Evolutionary conservation across 2,888 invertebrate species (phyloP), one percentile per base, ranked within the genome.

Genomic region (Geophilus truncorum): DNA sequence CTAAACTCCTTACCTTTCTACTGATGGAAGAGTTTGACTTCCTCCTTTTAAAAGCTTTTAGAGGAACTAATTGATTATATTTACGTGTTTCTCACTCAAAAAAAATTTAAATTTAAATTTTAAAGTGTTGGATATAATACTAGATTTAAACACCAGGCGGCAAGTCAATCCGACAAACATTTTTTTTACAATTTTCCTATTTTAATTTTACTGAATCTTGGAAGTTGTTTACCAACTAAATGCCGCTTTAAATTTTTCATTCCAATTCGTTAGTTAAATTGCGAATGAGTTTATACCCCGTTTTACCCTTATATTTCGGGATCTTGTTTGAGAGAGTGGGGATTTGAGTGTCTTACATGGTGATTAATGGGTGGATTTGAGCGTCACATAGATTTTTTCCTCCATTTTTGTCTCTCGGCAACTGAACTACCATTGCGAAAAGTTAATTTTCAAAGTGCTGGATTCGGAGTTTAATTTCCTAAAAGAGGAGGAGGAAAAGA

Each of bases 201-300:
- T n/a, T n/a, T n/a, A n/a, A n/a, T n/a, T n/a, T n/a, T n/a, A n/a
- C n/a, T n/a, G n/a, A 23, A 62, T 21, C 5, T 62, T 62, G 57
- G 10, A 23, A 21, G n/a, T 5, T 23, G 6, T 23, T 0, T 62
- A n/a, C 23, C 7, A 62, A 23, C 1, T 23, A 62, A 23, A 21
- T 62, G 23, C 21, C 57, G 21, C 21, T 62, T 62, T 23, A 62
- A 21, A 10, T 62, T 62, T 23, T 62, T 18, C 15, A 23, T 62
- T 62, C 21, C 57, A 23, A n/a, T 62, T 62, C 57, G 57, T 62
- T 40, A 62, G 57, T 62, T 62, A 62, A 62, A 23, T 62, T 62
- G 57, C n/a, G 57, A 62, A 62, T 62, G 57, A 62, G 57, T 62
- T 62, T 62, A n/a, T n/a, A n/a, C n/a, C n/a, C n/a, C n/a, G n/a